Evolutionary conservation across 2,888 invertebrate species (phyloP).

Genomic region (Drosophila macrospina): DNA sequence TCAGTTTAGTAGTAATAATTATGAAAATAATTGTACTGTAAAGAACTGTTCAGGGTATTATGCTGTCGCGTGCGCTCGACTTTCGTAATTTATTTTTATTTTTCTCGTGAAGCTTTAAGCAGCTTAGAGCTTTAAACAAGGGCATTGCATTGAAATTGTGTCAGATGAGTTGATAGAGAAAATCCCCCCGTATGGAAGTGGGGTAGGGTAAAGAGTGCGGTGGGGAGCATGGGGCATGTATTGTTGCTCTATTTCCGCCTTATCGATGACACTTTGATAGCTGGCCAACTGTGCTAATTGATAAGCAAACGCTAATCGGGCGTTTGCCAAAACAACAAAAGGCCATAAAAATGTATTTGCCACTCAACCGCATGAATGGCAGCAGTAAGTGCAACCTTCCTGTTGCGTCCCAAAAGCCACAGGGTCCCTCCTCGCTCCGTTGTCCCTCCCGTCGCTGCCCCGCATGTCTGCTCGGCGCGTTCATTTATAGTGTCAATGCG

Average conservation of each 20-base stretch:
- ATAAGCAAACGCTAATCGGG: conserved; percentile 64
- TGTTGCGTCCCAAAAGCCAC: not conserved
- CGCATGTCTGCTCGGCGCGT: conserved; percentile 40
- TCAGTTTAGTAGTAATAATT: no score
- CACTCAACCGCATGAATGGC: conserved; percentile 38
- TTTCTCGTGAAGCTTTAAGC: not conserved
- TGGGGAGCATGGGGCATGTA: not conserved
- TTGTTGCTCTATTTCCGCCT: conserved; percentile 34
- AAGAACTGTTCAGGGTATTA: no score
- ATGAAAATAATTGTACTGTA: no score
- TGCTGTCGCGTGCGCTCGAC: no score
- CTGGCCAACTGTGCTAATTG: conserved; percentile 72
- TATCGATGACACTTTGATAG: conserved; percentile 65
- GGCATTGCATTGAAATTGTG: conserved; percentile 10
- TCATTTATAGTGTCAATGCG: conserved; percentile 74
- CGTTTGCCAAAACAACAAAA: conserved; percentile 48
- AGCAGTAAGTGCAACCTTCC: conserved; percentile 31
- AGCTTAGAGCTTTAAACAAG: conserved; percentile 8
- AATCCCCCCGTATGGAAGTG: not conserved
- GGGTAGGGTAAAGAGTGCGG: not conserved
- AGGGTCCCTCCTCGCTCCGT: no score
- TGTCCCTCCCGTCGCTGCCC: not conserved
- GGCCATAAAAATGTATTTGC: conserved; percentile 43
- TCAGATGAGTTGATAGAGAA: conserved; percentile 8
- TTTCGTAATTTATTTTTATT: no score